Conservation (phyloP, 30 jellyfish, hydroid and myxozoan species). For the Hydra vulgaris region DNA sequence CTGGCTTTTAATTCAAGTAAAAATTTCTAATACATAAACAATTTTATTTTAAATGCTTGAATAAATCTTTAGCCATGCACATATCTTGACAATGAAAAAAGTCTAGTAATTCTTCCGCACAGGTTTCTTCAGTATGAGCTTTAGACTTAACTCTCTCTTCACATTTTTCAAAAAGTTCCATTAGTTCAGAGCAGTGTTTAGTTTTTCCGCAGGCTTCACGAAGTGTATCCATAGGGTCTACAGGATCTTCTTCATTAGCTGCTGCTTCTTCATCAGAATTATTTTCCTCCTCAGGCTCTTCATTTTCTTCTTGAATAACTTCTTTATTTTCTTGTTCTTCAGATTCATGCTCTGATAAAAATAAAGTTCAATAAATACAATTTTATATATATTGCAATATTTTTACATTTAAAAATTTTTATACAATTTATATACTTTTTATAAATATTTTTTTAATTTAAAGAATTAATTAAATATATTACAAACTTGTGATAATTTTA, state of each 20-base stretch:
- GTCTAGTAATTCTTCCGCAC: constrained; percentile 35
- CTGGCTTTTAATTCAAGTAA: no score
- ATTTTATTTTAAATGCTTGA: constrained; percentile 1
- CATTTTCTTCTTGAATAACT: constrained; percentile 10
- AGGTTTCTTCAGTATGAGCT: constrained; percentile 32
- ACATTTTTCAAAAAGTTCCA: constrained; percentile 17
- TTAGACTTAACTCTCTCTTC: constrained; percentile 30
- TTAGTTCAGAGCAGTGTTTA: constrained; percentile 15
- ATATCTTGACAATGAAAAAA: constrained; percentile 36
- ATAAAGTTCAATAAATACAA: no score
- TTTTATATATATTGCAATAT: no score
- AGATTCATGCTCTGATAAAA: neutral
- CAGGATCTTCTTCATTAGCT: constrained; percentile 35
- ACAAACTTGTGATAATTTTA: no score
- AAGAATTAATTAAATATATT: no score
- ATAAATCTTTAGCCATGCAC: constrained; percentile 19
- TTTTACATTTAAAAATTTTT: no score
- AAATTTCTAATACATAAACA: constrained; percentile 11
- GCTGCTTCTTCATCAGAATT: constrained; percentile 26
- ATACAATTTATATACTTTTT: no score
- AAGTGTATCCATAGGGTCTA: constrained; percentile 22
- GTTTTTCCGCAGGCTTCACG: constrained; percentile 22
- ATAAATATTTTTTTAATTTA: no score
- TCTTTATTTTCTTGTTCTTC: neutral
- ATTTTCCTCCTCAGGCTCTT: constrained; percentile 18